Evolutionary conservation across 1,140 invertebrate species (phyloP).

Genomic region (Drosophila saltans): DNA sequence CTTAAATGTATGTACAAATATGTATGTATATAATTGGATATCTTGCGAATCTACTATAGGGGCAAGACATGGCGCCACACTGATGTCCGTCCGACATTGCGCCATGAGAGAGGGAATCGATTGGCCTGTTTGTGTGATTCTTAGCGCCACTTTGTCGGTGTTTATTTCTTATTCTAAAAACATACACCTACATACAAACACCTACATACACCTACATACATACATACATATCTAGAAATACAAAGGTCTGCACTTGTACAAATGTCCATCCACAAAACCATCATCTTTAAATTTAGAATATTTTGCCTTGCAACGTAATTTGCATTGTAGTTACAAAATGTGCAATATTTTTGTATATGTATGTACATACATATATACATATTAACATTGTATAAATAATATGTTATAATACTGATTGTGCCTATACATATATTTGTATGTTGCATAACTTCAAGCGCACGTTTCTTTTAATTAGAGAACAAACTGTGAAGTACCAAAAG

Average conservation of each 20-base stretch:
- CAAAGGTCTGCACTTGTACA: conserved; percentile 32
- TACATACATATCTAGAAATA: conserved; percentile 26
- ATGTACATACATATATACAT: conserved; percentile 1
- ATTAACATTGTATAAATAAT: conserved; percentile 16
- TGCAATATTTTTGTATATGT: conserved; percentile 2
- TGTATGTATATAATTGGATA: neutral
- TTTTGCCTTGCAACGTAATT: conserved; percentile 60
- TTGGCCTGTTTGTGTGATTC: conserved; percentile 44
- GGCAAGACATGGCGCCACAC: neutral
- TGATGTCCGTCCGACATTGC: conserved; percentile 8
- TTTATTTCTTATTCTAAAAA: conserved; percentile 19
- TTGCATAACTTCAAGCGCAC: conserved; percentile 4
- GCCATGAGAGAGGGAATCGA: conserved; percentile 19
- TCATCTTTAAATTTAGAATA: conserved; percentile 80
- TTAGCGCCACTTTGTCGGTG: conserved; percentile 57
- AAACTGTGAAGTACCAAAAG: no score
- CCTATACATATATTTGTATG: neutral
- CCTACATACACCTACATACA: conserved; percentile 18
- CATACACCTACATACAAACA: conserved; percentile 16
- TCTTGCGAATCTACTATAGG: conserved; percentile 1
- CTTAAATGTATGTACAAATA: neutral
- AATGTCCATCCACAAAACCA: conserved; percentile 55
- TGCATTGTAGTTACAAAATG: conserved; percentile 4
- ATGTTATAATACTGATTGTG: neutral
- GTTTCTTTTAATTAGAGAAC: neutral